Evolutionary conservation across 1,140 invertebrate genomes (phyloP), one percentile per base, ranked within the genome.

Genomic region (Drosophila dunni): DNA sequence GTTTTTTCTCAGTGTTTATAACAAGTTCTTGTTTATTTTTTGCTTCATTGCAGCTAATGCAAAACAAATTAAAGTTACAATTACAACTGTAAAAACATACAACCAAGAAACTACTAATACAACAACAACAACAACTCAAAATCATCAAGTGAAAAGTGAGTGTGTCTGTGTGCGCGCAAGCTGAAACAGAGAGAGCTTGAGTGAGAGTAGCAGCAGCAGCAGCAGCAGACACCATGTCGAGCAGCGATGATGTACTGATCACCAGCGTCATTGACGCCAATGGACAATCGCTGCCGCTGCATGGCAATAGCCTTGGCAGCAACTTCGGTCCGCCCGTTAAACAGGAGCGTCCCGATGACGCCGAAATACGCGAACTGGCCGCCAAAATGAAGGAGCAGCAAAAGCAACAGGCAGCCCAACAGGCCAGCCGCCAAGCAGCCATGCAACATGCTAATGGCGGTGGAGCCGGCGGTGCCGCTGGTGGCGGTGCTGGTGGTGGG

Each of bases 351-450:
- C 95, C 95, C 74, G 97, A 97, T 94, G 97, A 97, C 92, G 96
- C 96, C 61, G 97, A 97, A 93, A 97, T 97, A 91, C 93, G 94
- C 81, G 96, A 96, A 92, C 81, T 97, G 93, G 97, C 97, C 68
- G 95, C 95, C 78, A 97, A 97, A 93, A 96, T 97, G 95, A 94
- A 96, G 92, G 97, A 97, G 93, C 96, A 96, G 64, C 96, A 97
- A 92, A 96, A 91, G 68, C 91, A 91, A 74, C 88, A 91, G 70
- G 88, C 91, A 5, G 91, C 88, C 40, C 84, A 91, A 24, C 65
- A 84, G 46, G 91, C 88, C 9, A 86, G 75, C 46, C 81, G 91
- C 1, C 90, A 91, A n/a, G 81, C 90, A 67, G 76, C 80, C 60
- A 91, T 88, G 50, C 92, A 92, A 58, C 79, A 78, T 60, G 46